These are phyloP conservation scores for Pterobdella sp. DNA, from an alignment of 2,888 invertebrate genomes.

Conservation along the genomic window DNA sequence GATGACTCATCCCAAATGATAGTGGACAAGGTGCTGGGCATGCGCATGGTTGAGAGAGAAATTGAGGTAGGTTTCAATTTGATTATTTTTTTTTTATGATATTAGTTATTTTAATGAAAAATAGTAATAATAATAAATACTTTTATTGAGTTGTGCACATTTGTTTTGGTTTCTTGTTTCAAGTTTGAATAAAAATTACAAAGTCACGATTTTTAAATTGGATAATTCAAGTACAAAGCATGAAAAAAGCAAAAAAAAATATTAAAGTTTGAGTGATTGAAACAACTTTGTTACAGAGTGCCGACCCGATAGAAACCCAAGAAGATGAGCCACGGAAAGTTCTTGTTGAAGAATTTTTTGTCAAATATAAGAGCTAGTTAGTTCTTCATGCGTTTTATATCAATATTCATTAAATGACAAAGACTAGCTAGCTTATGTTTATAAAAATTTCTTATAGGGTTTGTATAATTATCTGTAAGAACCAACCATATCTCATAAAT, in stretches of 20 bases:
- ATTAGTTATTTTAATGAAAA: too few relatives aligned
- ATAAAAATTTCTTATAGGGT: too few relatives aligned
- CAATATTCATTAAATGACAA: not conserved
- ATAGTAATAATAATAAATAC: not conserved
- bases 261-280: too few relatives aligned
- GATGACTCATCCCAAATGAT: constrained; percentile 44
- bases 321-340: constrained; percentile 16
- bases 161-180: not conserved
- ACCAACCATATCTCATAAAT: not conserved
- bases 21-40: constrained; percentile 50
- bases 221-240: too few relatives aligned
- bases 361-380: constrained; percentile 55
- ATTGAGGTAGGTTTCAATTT: too few relatives aligned
- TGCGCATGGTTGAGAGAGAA: constrained; percentile 41
- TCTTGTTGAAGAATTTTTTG: constrained; percentile 51
- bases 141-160: not conserved
- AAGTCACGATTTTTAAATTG: too few relatives aligned
- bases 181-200: not conserved
- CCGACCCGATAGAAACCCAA: too few relatives aligned
- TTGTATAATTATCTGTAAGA: too few relatives aligned
- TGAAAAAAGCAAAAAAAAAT: too few relatives aligned
- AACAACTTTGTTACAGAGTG: too few relatives aligned
- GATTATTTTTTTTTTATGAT: too few relatives aligned
- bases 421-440: too few relatives aligned
- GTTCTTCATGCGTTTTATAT: constrained; percentile 38